Evolutionary conservation across 2,888 invertebrate species (phyloP), one percentile per base, ranked within the genome.

Genomic region (Eueremaeus valkanovi): DNA sequence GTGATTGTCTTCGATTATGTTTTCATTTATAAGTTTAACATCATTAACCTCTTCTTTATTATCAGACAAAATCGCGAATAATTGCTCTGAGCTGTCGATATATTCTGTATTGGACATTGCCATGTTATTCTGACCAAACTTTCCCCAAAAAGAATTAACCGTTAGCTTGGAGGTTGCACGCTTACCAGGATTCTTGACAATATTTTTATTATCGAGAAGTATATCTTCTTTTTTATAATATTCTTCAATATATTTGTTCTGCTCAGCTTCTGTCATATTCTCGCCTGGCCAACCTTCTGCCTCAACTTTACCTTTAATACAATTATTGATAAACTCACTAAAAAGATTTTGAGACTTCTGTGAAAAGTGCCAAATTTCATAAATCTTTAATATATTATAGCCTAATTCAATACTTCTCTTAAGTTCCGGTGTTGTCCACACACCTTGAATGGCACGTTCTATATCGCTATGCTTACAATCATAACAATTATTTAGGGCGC

Each of bases 361-460:
- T 3, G 76, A 61, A 74, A 78, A 81, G 76, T 81, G 80, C 75
- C 79, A 81, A 0, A 81, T 79, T 75, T 81, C 81, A 75, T 79
- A 78, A 1, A 81, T 78, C 72, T 81, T 73, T 0, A 76, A 0
- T 6, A 82, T 72, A 42, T 74, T 45, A 70, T 82, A 82, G 0
- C 81, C 81, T 49, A 78, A 72, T 58, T 79, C 29, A 1, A 79
- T 8, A 13, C 81, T 81, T 29, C 75, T 77, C 33, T 78, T 73
- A 0, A 82, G 63, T 73, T 81, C 82, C 0, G 78, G 78, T 5
- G 80, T 78, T 42, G 78, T 78, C 81, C 81, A 82, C 0, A 81
- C 80, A 1, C 81, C 81, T 0, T 72, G 73, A 2, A 82, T n/a
- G 3, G 58, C 27, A 40, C 81, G 76, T 31, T 80, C 79, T 13